Evolutionary conservation across 2,797 vertebrate species (phyloP).

Genomic region (Fringilla coelebs): DNA sequence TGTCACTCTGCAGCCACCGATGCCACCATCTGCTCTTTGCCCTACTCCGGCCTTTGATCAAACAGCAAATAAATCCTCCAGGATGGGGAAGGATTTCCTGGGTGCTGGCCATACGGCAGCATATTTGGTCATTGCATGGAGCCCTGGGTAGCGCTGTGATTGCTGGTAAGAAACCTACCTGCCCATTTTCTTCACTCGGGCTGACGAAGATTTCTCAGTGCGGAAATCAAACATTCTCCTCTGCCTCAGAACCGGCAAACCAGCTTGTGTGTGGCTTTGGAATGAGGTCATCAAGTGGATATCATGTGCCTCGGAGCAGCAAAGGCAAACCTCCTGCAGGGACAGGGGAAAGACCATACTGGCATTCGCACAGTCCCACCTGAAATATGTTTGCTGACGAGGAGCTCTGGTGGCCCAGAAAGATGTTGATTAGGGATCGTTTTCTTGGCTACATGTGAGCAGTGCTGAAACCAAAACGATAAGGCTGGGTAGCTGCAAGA

Average conservation of each 20-base stretch:
- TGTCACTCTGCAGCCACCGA: background rate
- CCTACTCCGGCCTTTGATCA: background rate
- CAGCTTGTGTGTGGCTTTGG: accelerated
- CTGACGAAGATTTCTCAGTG: background rate
- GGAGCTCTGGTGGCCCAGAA: background rate
- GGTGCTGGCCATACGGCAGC: background rate
- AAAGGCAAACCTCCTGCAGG: background rate
- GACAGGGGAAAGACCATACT: background rate
- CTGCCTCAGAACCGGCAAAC: background rate
- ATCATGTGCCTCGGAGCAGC: background rate
- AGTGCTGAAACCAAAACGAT: background rate
- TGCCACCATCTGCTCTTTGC: slow-evolving; percentile 42
- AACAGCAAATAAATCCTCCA: background rate
- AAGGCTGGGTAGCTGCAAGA: background rate
- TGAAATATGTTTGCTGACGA: background rate
- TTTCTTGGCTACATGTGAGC: background rate
- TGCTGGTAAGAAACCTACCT: accelerated
- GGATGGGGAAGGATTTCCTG: background rate
- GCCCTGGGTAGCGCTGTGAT: background rate
- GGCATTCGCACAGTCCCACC: background rate
- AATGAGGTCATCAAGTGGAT: background rate
- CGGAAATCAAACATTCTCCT: background rate
- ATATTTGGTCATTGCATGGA: background rate
- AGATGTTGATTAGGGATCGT: background rate
- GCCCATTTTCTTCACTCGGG: background rate